Conservation (phyloP, 53 echinoderm and acorn worm species). For the Hippasteria phrygiana region DNA sequence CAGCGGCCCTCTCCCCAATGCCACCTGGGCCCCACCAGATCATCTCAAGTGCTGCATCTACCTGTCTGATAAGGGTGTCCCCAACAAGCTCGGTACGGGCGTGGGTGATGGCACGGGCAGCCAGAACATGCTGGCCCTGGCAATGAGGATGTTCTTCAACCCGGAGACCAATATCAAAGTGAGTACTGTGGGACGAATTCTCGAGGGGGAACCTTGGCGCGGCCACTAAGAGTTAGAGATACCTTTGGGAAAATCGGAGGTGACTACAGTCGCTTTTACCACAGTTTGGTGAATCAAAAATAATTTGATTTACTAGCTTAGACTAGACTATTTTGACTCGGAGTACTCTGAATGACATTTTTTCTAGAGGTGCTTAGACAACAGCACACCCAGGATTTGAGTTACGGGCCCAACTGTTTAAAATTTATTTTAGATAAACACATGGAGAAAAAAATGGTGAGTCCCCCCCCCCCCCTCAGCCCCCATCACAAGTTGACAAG, state of each 20-base stretch:
- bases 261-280: too few relatives aligned
- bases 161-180: constrained; percentile 93
- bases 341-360: too few relatives aligned
- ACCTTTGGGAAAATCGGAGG: neutral
- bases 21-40: constrained; percentile 73
- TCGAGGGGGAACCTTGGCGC: neutral
- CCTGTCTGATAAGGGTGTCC: constrained; percentile 86
- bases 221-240: neutral
- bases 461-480: too few relatives aligned
- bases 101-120: constrained; percentile 73
- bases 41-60: constrained; percentile 88
- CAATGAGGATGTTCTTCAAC: constrained; percentile 87
- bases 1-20: constrained; percentile 51
- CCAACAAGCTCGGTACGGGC: constrained; percentile 61
- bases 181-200: neutral
- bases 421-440: too few relatives aligned
- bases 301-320: too few relatives aligned
- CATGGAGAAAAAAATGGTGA: too few relatives aligned
- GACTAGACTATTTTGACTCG: too few relatives aligned
- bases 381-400: too few relatives aligned
- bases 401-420: too few relatives aligned
- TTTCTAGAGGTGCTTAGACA: too few relatives aligned
- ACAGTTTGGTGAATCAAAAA: too few relatives aligned
- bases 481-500: too few relatives aligned
- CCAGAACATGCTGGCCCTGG: constrained; percentile 90